These are phyloP conservation scores for Hyppa rectilinea DNA, from an alignment of 2,888 invertebrate species.

Conservation along the genomic window DNA sequence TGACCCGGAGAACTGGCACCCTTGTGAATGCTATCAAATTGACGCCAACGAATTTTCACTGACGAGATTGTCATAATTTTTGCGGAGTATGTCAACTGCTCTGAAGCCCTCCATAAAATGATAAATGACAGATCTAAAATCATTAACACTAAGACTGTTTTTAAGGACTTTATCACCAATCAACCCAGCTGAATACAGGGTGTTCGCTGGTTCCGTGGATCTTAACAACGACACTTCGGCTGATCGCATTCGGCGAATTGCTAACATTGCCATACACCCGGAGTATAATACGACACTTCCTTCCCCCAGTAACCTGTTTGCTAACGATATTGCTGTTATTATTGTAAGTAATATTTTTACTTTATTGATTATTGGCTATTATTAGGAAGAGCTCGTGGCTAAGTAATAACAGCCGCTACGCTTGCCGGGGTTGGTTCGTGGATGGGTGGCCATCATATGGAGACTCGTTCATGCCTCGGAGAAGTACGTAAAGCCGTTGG, in stretches of 20 bases:
- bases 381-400: no score
- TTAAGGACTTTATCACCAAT: slow-evolving; percentile 48
- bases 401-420: no score
- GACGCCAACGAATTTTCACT: not conserved
- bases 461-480: no score
- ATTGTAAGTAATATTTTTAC: slow-evolving; percentile 19
- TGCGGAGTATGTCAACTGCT: not conserved
- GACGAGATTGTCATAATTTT: not conserved
- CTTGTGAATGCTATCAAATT: not conserved
- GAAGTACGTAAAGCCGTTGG: no score
- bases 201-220: slow-evolving; percentile 65
- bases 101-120: not conserved
- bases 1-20: not conserved
- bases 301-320: not conserved
- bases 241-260: slow-evolving; percentile 65
- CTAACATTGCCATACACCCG: slow-evolving; percentile 66
- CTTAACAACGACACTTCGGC: slow-evolving; percentile 57
- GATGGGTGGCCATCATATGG: no score
- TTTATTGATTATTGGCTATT: no score
- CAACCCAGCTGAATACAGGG: slow-evolving; percentile 53
- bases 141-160: not conserved
- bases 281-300: slow-evolving; percentile 2
- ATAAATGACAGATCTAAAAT: not conserved
- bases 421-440: no score
- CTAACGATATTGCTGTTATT: slow-evolving; percentile 44